A percentile compares a stretch with the other conserved stretches of the same genome.
These are phyloP conservation scores for Callitettix versicolor DNA, from an alignment of 1,140 invertebrate species.

Conservation along the genomic window DNA sequence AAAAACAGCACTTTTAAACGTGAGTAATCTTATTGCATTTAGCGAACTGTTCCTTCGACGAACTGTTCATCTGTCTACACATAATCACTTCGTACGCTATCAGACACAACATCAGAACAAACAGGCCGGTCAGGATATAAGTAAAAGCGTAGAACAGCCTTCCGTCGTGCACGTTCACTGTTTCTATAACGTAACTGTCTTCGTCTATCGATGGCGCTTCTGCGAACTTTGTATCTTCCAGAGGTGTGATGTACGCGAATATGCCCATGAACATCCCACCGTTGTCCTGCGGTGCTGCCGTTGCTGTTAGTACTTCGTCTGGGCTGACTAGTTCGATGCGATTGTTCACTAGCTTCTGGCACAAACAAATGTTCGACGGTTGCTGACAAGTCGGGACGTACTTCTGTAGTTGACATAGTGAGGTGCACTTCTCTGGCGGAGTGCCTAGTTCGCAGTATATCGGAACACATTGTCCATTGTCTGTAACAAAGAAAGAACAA, in stretches of 20 bases:
- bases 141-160: constrained; percentile 6
- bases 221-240: background rate
- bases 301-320: background rate
- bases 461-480: background rate
- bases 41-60: background rate
- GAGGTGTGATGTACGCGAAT: background rate
- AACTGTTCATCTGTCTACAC: background rate
- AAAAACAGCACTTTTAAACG: background rate
- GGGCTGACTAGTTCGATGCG: background rate
- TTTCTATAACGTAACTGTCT: background rate
- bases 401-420: background rate
- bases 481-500: constrained; percentile 7
- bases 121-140: constrained; percentile 6
- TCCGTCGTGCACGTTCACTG: constrained; percentile 7
- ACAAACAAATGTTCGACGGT: background rate
- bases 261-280: background rate
- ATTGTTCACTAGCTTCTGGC: background rate
- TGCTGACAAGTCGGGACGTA: background rate
- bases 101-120: constrained; percentile 2
- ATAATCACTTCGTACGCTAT: constrained; percentile 2
- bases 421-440: background rate
- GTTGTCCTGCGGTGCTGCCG: no score
- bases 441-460: background rate
- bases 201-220: background rate
- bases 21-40: background rate